A percentile compares a stretch with the other conserved stretches of the same genome.
phyloP scores from a whole-genome alignment of 2,888 invertebrate genomes.

The Sabatieria punctata region DNA sequence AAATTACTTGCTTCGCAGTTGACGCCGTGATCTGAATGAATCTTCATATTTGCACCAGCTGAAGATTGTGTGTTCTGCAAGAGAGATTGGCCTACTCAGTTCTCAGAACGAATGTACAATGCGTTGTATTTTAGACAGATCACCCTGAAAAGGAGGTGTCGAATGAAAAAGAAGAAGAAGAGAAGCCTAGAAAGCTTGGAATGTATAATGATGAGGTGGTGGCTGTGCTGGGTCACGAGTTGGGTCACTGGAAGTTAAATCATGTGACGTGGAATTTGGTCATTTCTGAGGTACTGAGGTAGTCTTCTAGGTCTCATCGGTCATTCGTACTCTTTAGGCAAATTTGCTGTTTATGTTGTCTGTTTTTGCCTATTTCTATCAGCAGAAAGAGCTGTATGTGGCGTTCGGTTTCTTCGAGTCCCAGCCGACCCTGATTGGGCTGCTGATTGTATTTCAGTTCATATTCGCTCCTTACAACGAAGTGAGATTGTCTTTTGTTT shows the following conservation, averaged over 20 bases:
- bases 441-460: constrained; percentile 68
- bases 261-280: constrained; percentile 70
- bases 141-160: too few relatives aligned
- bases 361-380: constrained; percentile 46
- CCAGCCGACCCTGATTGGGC: constrained; percentile 73
- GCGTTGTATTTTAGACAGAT: too few relatives aligned
- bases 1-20: too few relatives aligned
- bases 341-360: constrained; percentile 46
- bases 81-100: too few relatives aligned
- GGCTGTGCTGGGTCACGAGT: constrained; percentile 83
- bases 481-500: constrained; percentile 34
- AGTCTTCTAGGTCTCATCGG: neutral
- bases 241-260: constrained; percentile 80
- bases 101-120: too few relatives aligned
- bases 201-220: constrained; percentile 80
- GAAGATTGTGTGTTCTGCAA: too few relatives aligned
- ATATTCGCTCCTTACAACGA: constrained; percentile 84
- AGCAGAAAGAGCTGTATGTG: constrained; percentile 53
- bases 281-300: constrained; percentile 50
- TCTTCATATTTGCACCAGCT: too few relatives aligned
- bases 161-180: constrained; percentile 29
- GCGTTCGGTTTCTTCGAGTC: constrained; percentile 67
- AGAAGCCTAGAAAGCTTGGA: constrained; percentile 36
- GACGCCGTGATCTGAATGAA: too few relatives aligned
- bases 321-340: constrained; percentile 36